Evolutionary conservation across 2,888 invertebrate species (phyloP), one percentile per base, ranked within the genome.

Genomic region (Cataglyphis altisquamis): DNA sequence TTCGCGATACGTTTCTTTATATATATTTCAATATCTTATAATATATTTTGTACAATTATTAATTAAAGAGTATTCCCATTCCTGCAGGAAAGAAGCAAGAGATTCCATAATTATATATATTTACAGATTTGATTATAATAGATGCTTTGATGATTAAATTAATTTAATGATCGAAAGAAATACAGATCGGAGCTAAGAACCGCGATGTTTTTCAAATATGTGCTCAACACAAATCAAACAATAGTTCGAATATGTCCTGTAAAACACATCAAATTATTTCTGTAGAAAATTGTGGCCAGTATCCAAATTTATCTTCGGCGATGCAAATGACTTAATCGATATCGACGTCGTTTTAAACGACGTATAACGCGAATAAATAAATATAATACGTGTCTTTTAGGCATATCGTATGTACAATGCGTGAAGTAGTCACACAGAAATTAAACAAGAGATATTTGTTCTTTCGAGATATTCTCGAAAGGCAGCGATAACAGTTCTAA

Each of bases 1-100:
- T 15, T 39, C 57, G n/a, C n/a, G 18, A 52, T 52, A 36, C n/a
- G 25, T 64, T 21, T 29, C 5, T 67, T 55, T 67, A 55, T 39
- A 29, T 52, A 67, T 39, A 29, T 52, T 55, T 25, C 25, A 66
- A 66, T 39, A 6, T n/a, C 55, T 39, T 64, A 67, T 77, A 55
- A 52, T 62, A 77, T 41, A 77, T 41, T 77, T 77, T 77, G 77
- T 77, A 77, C 55, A 75, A 66, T 66, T 12, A 39, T 66, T 77
- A 77, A 75, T 75, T 77, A 55, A 57, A 39, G 39, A 55, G 29
- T 48, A 67, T 29, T 15, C 2, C 1, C n/a, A 29, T 55, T 67
- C 48, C 10, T 36, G 52, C 45, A 9, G 29, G 3, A 52, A 52
- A 8, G 29, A 67, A 55, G 15, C 29, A 8, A 67, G 41, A 66